Percentiles rank a stretch among this genome's conserved stretches.
Evolutionary conservation across 1,140 invertebrate genomes (phyloP).

Genomic region (Calosoma granatense): DNA sequence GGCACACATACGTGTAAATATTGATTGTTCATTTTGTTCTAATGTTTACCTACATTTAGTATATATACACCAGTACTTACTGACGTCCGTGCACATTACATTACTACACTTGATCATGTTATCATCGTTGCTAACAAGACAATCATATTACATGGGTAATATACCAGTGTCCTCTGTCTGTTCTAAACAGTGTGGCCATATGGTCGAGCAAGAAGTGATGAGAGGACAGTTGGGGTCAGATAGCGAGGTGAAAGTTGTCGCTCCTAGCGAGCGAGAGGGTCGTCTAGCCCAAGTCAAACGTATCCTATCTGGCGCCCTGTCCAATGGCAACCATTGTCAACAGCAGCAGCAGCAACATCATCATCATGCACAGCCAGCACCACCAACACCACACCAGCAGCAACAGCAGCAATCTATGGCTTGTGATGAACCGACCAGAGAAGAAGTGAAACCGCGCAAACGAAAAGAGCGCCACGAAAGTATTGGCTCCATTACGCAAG

Average conservation of each 20-base stretch:
- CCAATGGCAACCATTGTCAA: not conserved
- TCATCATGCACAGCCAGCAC: too few species aligned
- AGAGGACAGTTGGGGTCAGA: slow-evolving; percentile 29
- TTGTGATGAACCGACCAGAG: slow-evolving; percentile 9
- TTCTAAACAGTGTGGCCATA: slow-evolving; percentile 21
- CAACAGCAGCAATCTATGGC: not conserved
- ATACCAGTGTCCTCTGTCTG: too few species aligned
- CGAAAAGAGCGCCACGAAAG: slow-evolving; percentile 67
- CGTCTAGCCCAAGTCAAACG: slow-evolving; percentile 22
- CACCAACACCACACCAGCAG: too few species aligned
- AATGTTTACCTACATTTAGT: not conserved
- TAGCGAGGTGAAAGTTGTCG: slow-evolving; percentile 18
- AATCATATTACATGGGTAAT: too few species aligned
- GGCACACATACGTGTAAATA: slow-evolving; percentile 5
- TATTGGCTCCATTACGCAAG: slow-evolving; percentile 48
- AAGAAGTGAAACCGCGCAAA: slow-evolving; percentile 44
- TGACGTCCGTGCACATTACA: not conserved
- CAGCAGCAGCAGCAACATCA: slow-evolving; percentile 31
- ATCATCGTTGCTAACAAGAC: too few species aligned
- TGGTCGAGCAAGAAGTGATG: slow-evolving; percentile 26
- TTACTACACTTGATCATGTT: too few species aligned
- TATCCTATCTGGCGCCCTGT: slow-evolving; percentile 14
- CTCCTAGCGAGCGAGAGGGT: slow-evolving; percentile 18
- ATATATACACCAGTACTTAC: not conserved
- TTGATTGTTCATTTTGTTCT: not conserved